phyloP scores from a whole-genome alignment of 2,888 invertebrate species.

The Reticulitermes lucifugus region DNA sequence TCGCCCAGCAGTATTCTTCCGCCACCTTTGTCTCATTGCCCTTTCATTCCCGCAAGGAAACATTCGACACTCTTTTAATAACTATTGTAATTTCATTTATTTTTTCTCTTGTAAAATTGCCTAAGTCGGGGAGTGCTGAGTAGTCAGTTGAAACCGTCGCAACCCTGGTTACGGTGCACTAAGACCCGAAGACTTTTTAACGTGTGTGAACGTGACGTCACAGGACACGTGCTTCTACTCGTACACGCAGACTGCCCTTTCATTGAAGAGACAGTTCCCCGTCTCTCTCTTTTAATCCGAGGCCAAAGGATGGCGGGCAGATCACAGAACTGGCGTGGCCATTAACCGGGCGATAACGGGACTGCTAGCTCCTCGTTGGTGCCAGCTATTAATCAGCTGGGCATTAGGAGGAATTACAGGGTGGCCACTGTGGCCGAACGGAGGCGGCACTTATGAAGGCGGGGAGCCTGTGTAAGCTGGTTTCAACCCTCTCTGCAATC shows the following conservation, averaged over 20 bases:
- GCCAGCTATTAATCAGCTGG: slow-evolving; percentile 5
- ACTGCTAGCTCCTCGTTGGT: background rate
- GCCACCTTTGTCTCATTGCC: no score
- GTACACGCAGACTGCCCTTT: background rate
- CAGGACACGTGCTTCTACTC: background rate
- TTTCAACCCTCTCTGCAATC: background rate
- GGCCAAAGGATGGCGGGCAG: slow-evolving; percentile 1
- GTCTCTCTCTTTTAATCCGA: background rate
- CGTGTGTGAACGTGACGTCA: background rate
- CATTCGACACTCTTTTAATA: no score
- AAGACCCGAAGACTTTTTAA: no score
- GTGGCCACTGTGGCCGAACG: background rate
- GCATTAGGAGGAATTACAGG: slow-evolving; percentile 18
- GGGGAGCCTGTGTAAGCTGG: background rate
- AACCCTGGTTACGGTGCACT: no score
- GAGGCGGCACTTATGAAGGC: background rate
- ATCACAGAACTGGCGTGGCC: background rate
- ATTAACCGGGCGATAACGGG: background rate
- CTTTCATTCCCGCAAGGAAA: no score
- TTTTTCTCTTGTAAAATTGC: no score
- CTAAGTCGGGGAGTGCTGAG: no score
- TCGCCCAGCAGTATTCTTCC: no score
- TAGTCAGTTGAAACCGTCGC: no score
- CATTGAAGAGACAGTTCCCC: background rate
- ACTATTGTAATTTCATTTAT: no score